Base-by-base conservation (phyloP, 2,888 invertebrate species). In the Nowickia ferox region DNA sequence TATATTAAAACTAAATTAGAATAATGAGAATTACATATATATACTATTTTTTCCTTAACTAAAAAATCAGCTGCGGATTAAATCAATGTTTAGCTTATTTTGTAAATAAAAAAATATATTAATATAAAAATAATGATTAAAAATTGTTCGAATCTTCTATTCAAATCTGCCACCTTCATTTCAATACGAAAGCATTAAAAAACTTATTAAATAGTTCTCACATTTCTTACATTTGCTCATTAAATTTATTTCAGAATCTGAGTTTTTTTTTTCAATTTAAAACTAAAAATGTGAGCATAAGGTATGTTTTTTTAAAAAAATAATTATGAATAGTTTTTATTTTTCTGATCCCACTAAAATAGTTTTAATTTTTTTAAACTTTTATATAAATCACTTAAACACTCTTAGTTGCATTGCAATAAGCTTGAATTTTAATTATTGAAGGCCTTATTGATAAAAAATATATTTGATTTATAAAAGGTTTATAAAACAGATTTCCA, bases 271-370 rank as follows among this genome's bases (percentile, higher is more conserved):
- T 4, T 22, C 11, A 19, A 55, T n/a, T 11, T 55, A 22, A 22
- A 53, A 17, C 1, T 1, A 13, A 30, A 10, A 51, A n/a, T 59
- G 92, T 93, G 93, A 93, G 92, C 92, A 93, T 92, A 92, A 92
- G 92, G 92, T 92, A 92, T 90, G 92, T 92, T 90, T 88, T 88
- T 87, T 59, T 22, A 53, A 71, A 44, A 30, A 51, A 48, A n/a
- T 17, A 11, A 30, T 15, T 66, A 40, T 57, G 2, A 30, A 63
- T 51, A 9, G 17, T 71, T 61, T 44, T 22, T 13, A 51, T 8
- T 48, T 59, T 66, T 22, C 13, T 40, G 2, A 69, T 44, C 22
- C 15, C 48, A 48, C 42, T 66, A 30, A 63, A 48, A 30, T 48
- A 11, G 46, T 40, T 66, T 44, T 61, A 9, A 17, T 51, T 53